These are phyloP conservation scores for Petrocephalus sullivani DNA, from an alignment of 2,797 vertebrate genomes.

Conservation along the genomic window DNA sequence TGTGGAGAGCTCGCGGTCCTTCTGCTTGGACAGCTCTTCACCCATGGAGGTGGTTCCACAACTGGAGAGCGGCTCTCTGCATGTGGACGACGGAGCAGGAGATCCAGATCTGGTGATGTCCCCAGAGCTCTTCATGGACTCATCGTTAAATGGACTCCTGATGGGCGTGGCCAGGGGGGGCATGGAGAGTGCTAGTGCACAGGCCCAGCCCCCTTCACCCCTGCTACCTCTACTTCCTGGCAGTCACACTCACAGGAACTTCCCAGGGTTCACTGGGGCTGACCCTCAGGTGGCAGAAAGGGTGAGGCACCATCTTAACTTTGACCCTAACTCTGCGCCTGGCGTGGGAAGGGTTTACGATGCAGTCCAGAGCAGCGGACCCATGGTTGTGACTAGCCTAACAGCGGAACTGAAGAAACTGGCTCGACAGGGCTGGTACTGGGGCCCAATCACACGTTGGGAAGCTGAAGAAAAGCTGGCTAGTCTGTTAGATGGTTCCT, in stretches of 20 bases:
- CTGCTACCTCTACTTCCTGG: constrained; percentile 75
- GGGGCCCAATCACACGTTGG: constrained; percentile 77
- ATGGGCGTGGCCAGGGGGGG: constrained; percentile 54
- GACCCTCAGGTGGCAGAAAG: constrained; percentile 66
- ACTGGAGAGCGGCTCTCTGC: constrained; percentile 52
- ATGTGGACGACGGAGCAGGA: constrained; percentile 57
- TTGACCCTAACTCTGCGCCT: constrained; percentile 70
- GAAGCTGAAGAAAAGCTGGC: constrained; percentile 74
- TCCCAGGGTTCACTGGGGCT: constrained; percentile 57
- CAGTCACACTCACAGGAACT: constrained; percentile 69
- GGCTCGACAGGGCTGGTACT: constrained; percentile 76
- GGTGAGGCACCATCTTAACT: constrained; percentile 72
- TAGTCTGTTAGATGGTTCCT: constrained; percentile 71
- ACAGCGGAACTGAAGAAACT: constrained; percentile 77
- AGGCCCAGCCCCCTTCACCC: constrained; percentile 66
- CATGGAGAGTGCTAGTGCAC: constrained; percentile 62
- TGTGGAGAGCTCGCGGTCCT: constrained; percentile 65
- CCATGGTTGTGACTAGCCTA: constrained; percentile 73
- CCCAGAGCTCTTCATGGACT: constrained; percentile 67
- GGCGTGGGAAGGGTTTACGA: constrained; percentile 73
- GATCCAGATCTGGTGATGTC: constrained; percentile 59
- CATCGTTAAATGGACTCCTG: constrained; percentile 58
- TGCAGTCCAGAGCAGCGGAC: constrained; percentile 70
- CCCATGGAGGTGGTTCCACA: constrained; percentile 73
- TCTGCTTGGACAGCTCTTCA: constrained; percentile 67